phyloP scores from a whole-genome alignment of 2,797 vertebrate species.

The Pseudochromis fuscus region DNA sequence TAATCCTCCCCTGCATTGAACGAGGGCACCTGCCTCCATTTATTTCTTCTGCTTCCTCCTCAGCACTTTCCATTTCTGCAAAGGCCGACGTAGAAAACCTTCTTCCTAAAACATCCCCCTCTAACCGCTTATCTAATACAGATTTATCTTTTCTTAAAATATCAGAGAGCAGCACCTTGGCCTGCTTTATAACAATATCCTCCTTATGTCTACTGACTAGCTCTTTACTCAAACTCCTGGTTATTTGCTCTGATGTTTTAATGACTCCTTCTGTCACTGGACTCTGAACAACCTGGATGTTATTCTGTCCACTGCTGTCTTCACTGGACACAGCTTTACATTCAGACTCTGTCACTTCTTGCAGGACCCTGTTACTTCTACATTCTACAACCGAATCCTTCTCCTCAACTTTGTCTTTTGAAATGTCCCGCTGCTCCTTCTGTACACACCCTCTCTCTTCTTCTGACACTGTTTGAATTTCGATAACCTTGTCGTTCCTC shows the following conservation, averaged over 20 bases:
- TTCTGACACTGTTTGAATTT: constrained; percentile 56
- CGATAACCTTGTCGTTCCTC: constrained; percentile 55
- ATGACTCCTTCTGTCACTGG: not conserved
- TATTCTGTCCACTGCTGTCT: constrained; percentile 35
- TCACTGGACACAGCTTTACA: constrained; percentile 5
- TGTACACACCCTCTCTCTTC: constrained; percentile 20
- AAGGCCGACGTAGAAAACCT: constrained; percentile 25
- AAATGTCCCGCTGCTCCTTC: constrained; percentile 25
- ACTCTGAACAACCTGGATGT: constrained; percentile 15
- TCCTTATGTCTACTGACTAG: constrained; percentile 40
- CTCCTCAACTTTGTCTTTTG: constrained; percentile 30
- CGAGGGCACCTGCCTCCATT: constrained; percentile 38
- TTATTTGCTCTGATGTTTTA: constrained; percentile 32
- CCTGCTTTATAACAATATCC: constrained; percentile 81
- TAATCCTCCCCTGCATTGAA: constrained; percentile 23
- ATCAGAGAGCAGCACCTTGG: constrained; percentile 82
- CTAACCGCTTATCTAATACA: constrained; percentile 45
- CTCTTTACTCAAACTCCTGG: constrained; percentile 20
- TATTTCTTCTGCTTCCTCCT: constrained; percentile 34
- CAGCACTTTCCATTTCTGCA: constrained; percentile 30
- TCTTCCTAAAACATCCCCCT: constrained; percentile 29
- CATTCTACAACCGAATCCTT: constrained; percentile 15
- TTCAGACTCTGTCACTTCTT: constrained; percentile 30
- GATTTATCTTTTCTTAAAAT: constrained; percentile 75
- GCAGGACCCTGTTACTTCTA: constrained; percentile 23